Base-by-base conservation (phyloP, 2,113 vertebrate species). In the Sigmodon hispidus region DNA sequence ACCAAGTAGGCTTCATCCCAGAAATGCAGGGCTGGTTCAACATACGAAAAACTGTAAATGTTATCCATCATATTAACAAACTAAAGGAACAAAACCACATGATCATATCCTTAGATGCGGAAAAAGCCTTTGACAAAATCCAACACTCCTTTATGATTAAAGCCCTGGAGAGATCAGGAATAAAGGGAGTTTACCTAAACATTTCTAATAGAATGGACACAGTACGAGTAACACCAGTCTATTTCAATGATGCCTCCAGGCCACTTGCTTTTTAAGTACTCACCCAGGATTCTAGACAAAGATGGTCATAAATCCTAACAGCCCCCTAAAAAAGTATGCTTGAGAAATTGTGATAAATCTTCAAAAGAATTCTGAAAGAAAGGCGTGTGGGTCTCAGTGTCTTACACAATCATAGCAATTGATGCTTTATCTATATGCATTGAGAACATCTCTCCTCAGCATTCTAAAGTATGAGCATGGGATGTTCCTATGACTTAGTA, bases 311-410 rank as follows among this genome's bases (percentile, higher is more conserved):
- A 31, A 69, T 34, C 65, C 79, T 40, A 67, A 45, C 75, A 12
- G 0, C 50, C 17, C 11, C 1, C 11, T 15, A 55, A 10, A 55
- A 15, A 43, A 21, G 9, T 34, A 16, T 36, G 15, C 87, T 57
- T 87, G 79, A 93, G 77, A 59, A 90, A 52, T 34, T 21, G 9
- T 65, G 61, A 36, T 40, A 43, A 61, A 9, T 31, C 29, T 12
- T 86, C 52, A 69, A 73, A 59, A 17, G 45, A 4, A n/a, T 93
- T 8, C 9, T 52, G 13, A 55, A 83, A 77, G 70, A 52, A 83
- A 43, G 36, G 45, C 13, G 29, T 40, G 10, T 50, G 9, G 19
- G 7, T 1, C 6, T 84, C 1, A 0, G 0, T 59, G 55, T 40
- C 34, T 40, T 57, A 21, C 48, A 70, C 4, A 57, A 12, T 86